Evolutionary conservation across 2,888 invertebrate genomes (phyloP), one percentile per base, ranked within the genome.

Genomic region (Coelinius sp.): DNA sequence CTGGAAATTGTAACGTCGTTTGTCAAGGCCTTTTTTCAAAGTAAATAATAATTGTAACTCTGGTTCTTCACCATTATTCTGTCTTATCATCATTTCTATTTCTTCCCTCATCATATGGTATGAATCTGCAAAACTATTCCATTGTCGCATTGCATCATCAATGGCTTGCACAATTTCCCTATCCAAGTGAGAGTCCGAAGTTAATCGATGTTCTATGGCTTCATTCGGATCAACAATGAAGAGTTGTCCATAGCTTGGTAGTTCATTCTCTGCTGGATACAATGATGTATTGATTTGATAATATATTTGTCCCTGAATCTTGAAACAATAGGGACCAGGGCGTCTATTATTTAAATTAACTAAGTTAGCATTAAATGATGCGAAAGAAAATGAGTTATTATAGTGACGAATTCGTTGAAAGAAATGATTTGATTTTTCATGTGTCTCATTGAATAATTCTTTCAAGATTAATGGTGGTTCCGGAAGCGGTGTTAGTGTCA

Each of bases 221-320:
- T 76, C 72, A 27, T 76, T 41, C 12, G 56, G 35, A 73, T 77
- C 77, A 8, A 74, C 66, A 49, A 78, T 77, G 27, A 76, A 78
- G 1, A 76, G 49, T 64, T 79, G 76, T 10, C 77, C 77, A 63
- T 74, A 76, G 62, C 64, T 72, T 20, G 76, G 73, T n/a, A 70
- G 44, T 68, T 76, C 70, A 44, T 65, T 25, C 1, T 10, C 5
- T 20, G 62, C 31, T 52, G 74, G 72, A 22, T 73, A 49, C 10
- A 73, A 68, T 25, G 75, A 38, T 6, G 73, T 75, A 49, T 76
- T 77, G 38, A 78, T 31, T 31, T 31, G 31, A 31, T 31, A 31
- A 69, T 72, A 75, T 65, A 67, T 76, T 64, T 76, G 74, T 2
- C 73, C 71, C 10, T 63, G 63, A 6, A 31, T 31, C 8, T 31